phyloP scores from a whole-genome alignment of 2,888 invertebrate species.

The Crocallis elinguaria region DNA sequence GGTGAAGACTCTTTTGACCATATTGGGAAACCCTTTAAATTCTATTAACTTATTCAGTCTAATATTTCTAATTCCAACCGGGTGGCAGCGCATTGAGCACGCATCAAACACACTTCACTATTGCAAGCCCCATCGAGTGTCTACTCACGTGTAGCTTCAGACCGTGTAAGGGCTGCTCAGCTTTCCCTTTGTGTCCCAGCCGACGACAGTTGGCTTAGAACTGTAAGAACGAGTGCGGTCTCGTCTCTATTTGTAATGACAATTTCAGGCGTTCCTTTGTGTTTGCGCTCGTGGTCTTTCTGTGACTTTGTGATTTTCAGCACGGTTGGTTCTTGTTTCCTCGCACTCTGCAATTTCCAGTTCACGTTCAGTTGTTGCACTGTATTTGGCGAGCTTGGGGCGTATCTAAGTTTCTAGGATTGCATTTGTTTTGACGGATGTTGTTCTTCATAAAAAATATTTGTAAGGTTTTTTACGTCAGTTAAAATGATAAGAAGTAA shows the following conservation, averaged over 20 bases:
- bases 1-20: too few species aligned
- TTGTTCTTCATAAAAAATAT: not conserved
- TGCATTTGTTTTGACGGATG: not conserved
- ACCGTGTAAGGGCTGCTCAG: slow-evolving; percentile 34
- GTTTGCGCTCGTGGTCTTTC: slow-evolving; percentile 3
- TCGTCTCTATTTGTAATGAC: slow-evolving; percentile 22
- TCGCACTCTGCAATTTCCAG: slow-evolving; percentile 21
- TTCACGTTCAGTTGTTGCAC: slow-evolving; percentile 6
- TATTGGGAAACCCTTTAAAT: too few species aligned
- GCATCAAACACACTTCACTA: slow-evolving; percentile 31
- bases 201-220: slow-evolving; percentile 27
- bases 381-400: not conserved
- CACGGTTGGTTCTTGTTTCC: slow-evolving; percentile 21
- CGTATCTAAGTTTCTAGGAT: not conserved
- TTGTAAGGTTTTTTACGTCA: too few species aligned
- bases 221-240: slow-evolving; percentile 26
- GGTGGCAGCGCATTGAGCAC: slow-evolving; percentile 25
- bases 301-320: slow-evolving; percentile 22
- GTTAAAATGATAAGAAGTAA: not conserved
- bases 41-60: too few species aligned
- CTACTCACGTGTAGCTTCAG: slow-evolving; percentile 28
- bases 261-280: slow-evolving; percentile 23
- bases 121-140: slow-evolving; percentile 33
- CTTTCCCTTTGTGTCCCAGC: slow-evolving; percentile 34
- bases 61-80: not conserved